Percentiles rank a stretch among this genome's conserved stretches.
Conservation (phyloP, 2,113 vertebrate genomes). For the Elanoides forficatus region DNA sequence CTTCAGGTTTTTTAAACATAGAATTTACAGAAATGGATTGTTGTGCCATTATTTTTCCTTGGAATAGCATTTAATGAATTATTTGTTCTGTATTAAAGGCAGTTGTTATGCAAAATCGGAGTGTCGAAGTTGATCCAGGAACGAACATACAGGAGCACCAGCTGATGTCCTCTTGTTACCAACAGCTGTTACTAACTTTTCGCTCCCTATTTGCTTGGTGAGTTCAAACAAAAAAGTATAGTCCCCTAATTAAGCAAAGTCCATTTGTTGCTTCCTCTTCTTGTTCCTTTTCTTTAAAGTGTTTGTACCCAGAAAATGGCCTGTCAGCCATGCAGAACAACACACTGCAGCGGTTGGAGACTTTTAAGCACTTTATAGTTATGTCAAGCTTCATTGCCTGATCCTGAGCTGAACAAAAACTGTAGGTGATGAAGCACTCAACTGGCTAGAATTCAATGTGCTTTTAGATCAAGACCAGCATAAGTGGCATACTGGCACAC, state of each 20-base stretch:
- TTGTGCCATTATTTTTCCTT: not conserved
- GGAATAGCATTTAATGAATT: not conserved
- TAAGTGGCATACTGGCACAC: not conserved
- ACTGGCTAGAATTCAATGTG: not conserved
- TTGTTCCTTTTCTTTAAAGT: not conserved
- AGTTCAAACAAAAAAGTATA: constrained; percentile 48
- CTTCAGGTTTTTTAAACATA: not conserved
- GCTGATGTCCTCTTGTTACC: constrained; percentile 85
- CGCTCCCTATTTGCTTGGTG: constrained; percentile 87
- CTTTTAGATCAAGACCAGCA: not conserved
- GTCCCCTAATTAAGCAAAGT: not conserved
- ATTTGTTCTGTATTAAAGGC: constrained; percentile 68
- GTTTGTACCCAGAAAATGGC: not conserved
- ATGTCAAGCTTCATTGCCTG: not conserved
- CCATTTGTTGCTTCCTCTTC: not conserved
- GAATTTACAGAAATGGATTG: not conserved
- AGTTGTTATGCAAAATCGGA: constrained; percentile 71
- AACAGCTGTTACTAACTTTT: constrained; percentile 84
- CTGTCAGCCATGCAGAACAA: not conserved
- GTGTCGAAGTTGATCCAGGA: constrained; percentile 70
- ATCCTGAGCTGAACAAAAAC: not conserved
- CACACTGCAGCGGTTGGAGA: not conserved
- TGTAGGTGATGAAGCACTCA: not conserved
- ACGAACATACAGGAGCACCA: constrained; percentile 79
- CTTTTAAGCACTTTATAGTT: not conserved